Conservation (phyloP, 2,888 invertebrate species). For the Coleophora deauratella region DNA sequence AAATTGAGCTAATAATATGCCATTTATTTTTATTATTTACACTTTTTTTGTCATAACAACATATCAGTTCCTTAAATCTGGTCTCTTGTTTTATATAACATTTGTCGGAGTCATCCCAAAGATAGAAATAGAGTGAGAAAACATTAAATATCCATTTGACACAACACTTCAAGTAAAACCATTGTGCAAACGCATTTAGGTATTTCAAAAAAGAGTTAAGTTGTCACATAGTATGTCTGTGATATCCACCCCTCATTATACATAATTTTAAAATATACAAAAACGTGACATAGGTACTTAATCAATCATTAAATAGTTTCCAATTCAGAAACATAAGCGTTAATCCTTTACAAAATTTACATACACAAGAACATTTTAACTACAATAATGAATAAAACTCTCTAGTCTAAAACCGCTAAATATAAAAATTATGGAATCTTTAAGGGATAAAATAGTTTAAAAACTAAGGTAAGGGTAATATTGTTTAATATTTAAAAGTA, state of each 20-base stretch:
- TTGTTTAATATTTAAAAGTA: background rate
- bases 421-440: conserved; percentile 62
- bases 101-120: no score
- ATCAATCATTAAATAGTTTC: conserved; percentile 3
- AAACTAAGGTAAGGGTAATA: no score
- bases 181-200: no score
- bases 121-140: no score
- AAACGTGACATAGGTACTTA: background rate
- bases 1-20: conserved; percentile 37
- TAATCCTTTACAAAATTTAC: conserved; percentile 64
- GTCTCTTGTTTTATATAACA: no score
- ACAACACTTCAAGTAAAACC: no score
- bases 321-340: conserved; percentile 11
- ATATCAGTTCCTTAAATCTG: no score
- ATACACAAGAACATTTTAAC: conserved; percentile 31
- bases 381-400: conserved; percentile 23
- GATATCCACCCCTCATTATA: no score
- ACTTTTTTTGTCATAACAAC: no score
- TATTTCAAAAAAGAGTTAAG: no score
- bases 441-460: conserved; percentile 14
- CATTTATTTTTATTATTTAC: conserved; percentile 55
- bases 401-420: conserved; percentile 40
- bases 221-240: no score
- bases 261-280: background rate
- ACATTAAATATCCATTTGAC: no score